A percentile compares a stretch with the other conserved stretches of the same genome.
Conservation (phyloP, 2,113 vertebrate species). For the Corvus hawaiiensis region DNA sequence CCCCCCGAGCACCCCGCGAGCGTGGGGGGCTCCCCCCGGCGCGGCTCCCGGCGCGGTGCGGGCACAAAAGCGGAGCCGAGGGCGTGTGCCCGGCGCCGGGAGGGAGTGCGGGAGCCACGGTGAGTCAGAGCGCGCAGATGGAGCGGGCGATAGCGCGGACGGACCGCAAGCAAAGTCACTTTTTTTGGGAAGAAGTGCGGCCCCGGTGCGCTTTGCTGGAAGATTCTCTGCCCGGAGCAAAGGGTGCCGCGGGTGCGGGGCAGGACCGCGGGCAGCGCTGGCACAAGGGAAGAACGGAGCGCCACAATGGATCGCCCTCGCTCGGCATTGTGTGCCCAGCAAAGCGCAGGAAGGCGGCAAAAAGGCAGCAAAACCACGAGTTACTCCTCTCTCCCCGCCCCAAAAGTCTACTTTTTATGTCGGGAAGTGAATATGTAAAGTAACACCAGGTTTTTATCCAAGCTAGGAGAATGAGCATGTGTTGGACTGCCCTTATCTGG, state of each 20-base stretch:
- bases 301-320: not conserved
- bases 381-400: not conserved
- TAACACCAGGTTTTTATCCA: fast-evolving
- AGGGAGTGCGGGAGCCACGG: not conserved
- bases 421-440: not conserved
- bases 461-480: not conserved
- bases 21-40: not conserved
- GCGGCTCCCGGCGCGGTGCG: not conserved
- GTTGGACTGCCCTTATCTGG: not conserved
- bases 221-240: not conserved
- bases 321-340: not conserved
- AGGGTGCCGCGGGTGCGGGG: not conserved
- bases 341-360: fast-evolving
- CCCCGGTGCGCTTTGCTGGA: not conserved
- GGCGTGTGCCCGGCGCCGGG: not conserved
- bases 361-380: not conserved
- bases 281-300: not conserved
- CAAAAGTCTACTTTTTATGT: not conserved
- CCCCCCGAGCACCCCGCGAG: too few species aligned
- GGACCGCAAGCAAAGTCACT: not conserved
- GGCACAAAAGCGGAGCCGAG: not conserved
- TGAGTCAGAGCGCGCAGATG: not conserved
- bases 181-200: not conserved
- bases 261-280: not conserved
- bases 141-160: not conserved